Evolutionary conservation across 2,888 invertebrate genomes (phyloP).

Genomic region (Harpagoxenus sublaevis): DNA sequence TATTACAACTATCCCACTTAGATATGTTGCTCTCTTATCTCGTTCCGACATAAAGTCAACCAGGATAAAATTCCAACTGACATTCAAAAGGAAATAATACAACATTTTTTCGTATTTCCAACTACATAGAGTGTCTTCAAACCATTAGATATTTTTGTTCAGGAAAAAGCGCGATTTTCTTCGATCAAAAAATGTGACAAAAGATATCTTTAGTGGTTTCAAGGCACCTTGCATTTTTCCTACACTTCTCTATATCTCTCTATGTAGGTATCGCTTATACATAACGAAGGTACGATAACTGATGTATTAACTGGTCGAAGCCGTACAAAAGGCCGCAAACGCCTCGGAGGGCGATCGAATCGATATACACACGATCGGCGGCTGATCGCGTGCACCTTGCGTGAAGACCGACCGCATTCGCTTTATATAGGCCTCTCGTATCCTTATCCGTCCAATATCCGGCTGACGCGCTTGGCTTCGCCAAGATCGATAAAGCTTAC

Average conservation of each 20-base stretch:
- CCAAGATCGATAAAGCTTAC: constrained; percentile 58
- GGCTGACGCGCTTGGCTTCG: constrained; percentile 32
- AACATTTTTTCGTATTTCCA: constrained; percentile 6
- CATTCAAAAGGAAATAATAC: not conserved
- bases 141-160: not conserved
- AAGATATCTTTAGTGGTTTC: not conserved
- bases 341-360: constrained; percentile 52
- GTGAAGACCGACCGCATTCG: constrained; percentile 51
- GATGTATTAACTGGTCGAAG: not conserved
- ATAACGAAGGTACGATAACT: constrained; percentile 1
- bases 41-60: not conserved
- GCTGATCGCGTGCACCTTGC: constrained; percentile 38
- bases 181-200: not conserved
- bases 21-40: not conserved
- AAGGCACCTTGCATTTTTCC: not conserved
- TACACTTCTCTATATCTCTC: not conserved
- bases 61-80: not conserved
- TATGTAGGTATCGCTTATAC: too few relatives aligned
- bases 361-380: constrained; percentile 42
- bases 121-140: not conserved
- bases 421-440: constrained; percentile 50
- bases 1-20: not conserved
- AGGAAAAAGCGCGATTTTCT: not conserved
- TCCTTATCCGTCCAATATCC: constrained; percentile 60
- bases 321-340: constrained; percentile 52